A percentile compares a stretch with the other conserved stretches of the same genome.
Conservation (phyloP, 92 coral and sea anemone genomes). For the Pocillopora meandrina region DNA sequence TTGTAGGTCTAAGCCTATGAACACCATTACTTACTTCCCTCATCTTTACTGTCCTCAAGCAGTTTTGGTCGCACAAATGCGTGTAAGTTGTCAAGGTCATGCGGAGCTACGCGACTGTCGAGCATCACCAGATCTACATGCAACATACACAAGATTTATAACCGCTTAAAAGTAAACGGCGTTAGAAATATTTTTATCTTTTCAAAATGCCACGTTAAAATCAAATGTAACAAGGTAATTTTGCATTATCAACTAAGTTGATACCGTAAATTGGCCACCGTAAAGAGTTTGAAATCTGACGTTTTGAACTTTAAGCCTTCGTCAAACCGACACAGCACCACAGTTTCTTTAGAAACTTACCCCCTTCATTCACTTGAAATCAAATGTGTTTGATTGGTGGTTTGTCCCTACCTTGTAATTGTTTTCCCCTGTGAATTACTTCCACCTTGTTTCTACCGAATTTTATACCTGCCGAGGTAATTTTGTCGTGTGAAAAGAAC, state of each 20-base stretch:
- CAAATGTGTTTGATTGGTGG: background rate
- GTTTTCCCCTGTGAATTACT: conserved; percentile 48
- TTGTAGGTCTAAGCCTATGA: background rate
- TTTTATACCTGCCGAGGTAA: conserved; percentile 15
- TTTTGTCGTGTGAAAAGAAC: too few relatives aligned
- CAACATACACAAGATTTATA: conserved; percentile 17
- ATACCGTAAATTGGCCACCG: too few relatives aligned
- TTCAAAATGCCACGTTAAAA: too few relatives aligned
- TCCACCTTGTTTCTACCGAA: conserved; percentile 31
- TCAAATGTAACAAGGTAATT: background rate
- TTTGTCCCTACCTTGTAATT: conserved; percentile 39
- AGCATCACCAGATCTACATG: conserved; percentile 72
- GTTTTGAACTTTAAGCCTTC: too few relatives aligned
- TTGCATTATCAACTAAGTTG: too few relatives aligned
- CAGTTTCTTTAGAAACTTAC: too few relatives aligned
- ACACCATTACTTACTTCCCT: conserved; percentile 68
- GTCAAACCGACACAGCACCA: too few relatives aligned
- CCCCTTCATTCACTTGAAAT: too few relatives aligned
- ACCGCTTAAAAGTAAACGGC: background rate
- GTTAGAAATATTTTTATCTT: background rate
- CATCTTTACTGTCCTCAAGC: conserved; percentile 68
- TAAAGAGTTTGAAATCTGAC: too few relatives aligned
- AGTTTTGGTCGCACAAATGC: conserved; percentile 71
- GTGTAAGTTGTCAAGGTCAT: conserved; percentile 62
- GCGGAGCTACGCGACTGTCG: conserved; percentile 57